Conservation (phyloP, 2,113 vertebrate genomes). For the Paralichthys olivaceus region DNA sequence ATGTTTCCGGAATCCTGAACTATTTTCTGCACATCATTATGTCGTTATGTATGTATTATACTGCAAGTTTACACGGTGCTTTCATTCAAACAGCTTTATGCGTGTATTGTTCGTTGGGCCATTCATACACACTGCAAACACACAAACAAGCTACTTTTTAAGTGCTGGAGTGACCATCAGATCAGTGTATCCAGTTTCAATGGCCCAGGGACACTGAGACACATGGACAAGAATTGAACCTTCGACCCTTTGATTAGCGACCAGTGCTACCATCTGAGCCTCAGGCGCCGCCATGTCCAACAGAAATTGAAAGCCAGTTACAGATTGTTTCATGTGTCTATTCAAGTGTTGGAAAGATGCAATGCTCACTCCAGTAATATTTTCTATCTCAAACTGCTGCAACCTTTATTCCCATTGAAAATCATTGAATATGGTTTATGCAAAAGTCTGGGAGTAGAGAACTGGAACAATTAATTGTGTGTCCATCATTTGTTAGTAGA, state of each 20-base stretch:
- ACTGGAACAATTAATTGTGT: neutral
- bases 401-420: neutral
- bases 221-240: conserved; percentile 6
- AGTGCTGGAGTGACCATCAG: neutral
- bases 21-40: neutral
- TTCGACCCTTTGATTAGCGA: conserved; percentile 12
- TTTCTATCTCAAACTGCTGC: neutral
- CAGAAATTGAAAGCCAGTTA: neutral
- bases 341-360: neutral
- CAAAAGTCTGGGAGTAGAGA: neutral
- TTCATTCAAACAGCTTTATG: neutral
- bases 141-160: neutral
- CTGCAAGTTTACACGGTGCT: neutral
- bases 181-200: neutral
- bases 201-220: neutral
- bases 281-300: neutral
- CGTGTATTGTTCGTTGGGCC: neutral
- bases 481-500: too few species aligned
- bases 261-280: neutral
- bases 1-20: neutral
- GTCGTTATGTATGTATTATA: neutral
- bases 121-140: neutral
- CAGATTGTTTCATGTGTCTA: neutral
- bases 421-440: neutral
- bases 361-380: neutral